A percentile compares a stretch with the other conserved stretches of the same genome.
Evolutionary conservation across 2,113 vertebrate species (phyloP).

Genomic region (Dryoscopus gambensis): DNA sequence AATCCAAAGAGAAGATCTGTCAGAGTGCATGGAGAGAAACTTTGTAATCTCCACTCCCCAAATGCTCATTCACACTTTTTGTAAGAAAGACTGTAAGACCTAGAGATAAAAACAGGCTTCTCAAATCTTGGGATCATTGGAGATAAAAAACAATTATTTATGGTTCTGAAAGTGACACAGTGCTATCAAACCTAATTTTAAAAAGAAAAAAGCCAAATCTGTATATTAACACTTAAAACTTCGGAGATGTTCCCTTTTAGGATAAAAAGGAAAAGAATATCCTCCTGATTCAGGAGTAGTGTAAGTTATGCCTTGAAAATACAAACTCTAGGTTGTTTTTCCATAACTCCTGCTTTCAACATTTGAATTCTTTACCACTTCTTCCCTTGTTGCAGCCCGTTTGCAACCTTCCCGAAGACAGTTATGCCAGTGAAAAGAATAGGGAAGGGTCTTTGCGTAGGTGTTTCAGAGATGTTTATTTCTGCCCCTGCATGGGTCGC

Average conservation of each 20-base stretch:
- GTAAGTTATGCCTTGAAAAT: neutral
- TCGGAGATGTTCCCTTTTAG: neutral
- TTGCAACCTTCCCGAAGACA: too few species aligned
- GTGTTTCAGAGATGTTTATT: too few species aligned
- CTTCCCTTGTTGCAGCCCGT: too few species aligned
- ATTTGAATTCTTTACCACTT: neutral
- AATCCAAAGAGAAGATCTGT: neutral
- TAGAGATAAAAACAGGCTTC: neutral
- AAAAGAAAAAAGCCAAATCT: neutral
- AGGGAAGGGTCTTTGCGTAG: too few species aligned
- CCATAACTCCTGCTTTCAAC: neutral
- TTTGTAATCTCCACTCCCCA: neutral
- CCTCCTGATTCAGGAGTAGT: neutral
- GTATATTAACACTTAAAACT: neutral
- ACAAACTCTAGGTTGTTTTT: neutral
- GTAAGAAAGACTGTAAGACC: neutral
- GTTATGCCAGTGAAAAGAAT: too few species aligned
- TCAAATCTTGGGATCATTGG: neutral
- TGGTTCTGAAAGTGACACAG: neutral
- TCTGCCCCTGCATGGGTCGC: too few species aligned
- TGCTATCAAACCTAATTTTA: neutral
- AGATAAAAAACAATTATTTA: neutral
- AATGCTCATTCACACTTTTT: neutral
- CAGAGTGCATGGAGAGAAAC: neutral
- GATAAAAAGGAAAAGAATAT: neutral